Evolutionary conservation across 92 coral and sea anemone genomes (phyloP).

Genomic region (Blastomussa wellsi): DNA sequence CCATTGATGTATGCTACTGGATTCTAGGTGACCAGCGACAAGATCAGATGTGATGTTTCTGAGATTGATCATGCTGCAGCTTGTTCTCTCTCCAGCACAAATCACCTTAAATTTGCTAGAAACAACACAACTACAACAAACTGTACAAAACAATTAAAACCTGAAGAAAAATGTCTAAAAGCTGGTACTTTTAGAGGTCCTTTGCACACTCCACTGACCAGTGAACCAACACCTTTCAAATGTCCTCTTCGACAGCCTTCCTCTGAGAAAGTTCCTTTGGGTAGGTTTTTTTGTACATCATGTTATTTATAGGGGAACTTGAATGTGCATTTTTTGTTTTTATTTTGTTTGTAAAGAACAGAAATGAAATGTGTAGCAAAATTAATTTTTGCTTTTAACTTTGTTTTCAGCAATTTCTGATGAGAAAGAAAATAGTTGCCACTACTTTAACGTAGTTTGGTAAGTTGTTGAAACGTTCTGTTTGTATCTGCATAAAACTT

Average conservation of each 20-base stretch:
- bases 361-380: neutral
- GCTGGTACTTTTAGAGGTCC: neutral
- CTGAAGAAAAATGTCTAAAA: neutral
- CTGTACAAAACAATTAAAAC: neutral
- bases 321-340: neutral
- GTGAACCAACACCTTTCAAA: constrained; percentile 12
- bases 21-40: neutral
- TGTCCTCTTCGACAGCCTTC: constrained; percentile 8
- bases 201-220: neutral
- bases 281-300: neutral
- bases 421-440: constrained; percentile 40
- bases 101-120: neutral
- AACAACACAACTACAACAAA: neutral
- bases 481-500: neutral
- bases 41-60: neutral
- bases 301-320: neutral
- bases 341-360: neutral
- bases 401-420: constrained; percentile 16
- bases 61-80: neutral
- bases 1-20: neutral
- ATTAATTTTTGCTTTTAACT: neutral
- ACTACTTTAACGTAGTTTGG: constrained; percentile 91
- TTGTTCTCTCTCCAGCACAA: neutral
- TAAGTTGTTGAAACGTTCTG: constrained; percentile 37
- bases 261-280: neutral